These are phyloP conservation scores for Rhinogobio ventralis DNA, from an alignment of 2,797 vertebrate species.

Conservation along the genomic window DNA sequence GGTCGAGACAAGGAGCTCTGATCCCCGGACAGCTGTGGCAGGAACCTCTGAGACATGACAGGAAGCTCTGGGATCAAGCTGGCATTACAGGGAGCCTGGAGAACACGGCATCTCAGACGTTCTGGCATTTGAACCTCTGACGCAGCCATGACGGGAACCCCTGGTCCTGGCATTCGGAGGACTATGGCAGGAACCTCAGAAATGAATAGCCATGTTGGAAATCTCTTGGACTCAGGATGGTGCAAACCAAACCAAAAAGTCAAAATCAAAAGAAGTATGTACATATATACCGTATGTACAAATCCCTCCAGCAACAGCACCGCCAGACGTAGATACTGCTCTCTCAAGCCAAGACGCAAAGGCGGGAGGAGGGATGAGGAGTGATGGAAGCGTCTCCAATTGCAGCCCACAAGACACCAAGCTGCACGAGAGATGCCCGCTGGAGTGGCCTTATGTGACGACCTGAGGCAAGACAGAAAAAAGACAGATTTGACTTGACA, in stretches of 20 bases:
- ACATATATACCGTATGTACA: background rate
- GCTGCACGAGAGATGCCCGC: too few species aligned
- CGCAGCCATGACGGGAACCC: background rate
- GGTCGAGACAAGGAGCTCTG: too few species aligned
- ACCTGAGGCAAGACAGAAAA: background rate
- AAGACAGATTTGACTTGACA: background rate
- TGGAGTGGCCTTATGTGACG: background rate
- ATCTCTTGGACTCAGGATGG: too few species aligned
- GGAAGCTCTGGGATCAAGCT: too few species aligned
- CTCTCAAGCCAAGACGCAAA: background rate
- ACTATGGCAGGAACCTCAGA: too few species aligned
- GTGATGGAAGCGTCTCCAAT: background rate
- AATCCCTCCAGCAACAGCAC: background rate
- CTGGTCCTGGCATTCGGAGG: background rate
- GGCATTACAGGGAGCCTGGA: background rate
- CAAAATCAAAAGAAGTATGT: too few species aligned
- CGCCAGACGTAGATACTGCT: background rate
- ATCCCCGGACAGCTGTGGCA: too few species aligned
- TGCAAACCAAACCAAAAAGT: too few species aligned
- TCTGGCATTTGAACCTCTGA: background rate
- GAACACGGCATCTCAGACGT: background rate
- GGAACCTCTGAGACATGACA: too few species aligned
- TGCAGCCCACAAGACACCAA: too few species aligned
- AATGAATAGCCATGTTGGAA: too few species aligned
- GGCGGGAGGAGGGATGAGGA: too few species aligned